These are phyloP conservation scores for Microplitis demolitor DNA, from an alignment of 1,140 invertebrate species.

Conservation along the genomic window DNA sequence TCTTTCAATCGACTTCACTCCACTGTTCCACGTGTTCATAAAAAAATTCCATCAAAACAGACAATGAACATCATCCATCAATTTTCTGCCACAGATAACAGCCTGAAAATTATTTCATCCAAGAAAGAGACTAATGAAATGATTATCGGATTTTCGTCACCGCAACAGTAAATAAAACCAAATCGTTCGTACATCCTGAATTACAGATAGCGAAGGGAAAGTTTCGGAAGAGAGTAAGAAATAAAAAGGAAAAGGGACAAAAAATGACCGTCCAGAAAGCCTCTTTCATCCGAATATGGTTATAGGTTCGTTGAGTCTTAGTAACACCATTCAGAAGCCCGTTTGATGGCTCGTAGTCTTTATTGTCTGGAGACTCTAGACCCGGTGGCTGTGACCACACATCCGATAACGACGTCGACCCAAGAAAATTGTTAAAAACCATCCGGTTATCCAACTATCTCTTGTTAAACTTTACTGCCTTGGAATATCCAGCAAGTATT, in stretches of 20 bases:
- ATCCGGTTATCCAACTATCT: slow-evolving; percentile 7
- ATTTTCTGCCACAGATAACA: neutral
- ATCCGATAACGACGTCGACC: slow-evolving; percentile 49
- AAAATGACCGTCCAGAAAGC: neutral
- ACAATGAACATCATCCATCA: neutral
- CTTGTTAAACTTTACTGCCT: slow-evolving; percentile 30
- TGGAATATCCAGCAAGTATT: neutral
- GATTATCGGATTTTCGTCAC: slow-evolving; percentile 40
- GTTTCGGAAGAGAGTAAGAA: slow-evolving; percentile 29
- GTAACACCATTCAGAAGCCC: slow-evolving; percentile 53
- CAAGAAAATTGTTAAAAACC: slow-evolving; percentile 53
- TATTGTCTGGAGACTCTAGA: slow-evolving; percentile 47
- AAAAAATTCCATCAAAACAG: slow-evolving; percentile 2
- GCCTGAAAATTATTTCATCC: neutral
- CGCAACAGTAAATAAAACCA: too few relatives aligned
- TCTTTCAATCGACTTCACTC: slow-evolving; percentile 6
- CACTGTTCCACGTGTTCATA: neutral
- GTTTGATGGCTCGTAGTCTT: slow-evolving; percentile 56
- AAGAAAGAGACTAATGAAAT: slow-evolving; percentile 35
- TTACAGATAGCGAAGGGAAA: neutral
- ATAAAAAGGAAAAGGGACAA: slow-evolving; percentile 27
- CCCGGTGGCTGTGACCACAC: slow-evolving; percentile 43
- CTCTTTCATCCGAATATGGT: slow-evolving; percentile 21
- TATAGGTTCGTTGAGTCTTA: slow-evolving; percentile 45
- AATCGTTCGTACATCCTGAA: too few relatives aligned